phyloP scores from a whole-genome alignment of 2,797 vertebrate genomes.

The Typhlichthys eigenmanni region DNA sequence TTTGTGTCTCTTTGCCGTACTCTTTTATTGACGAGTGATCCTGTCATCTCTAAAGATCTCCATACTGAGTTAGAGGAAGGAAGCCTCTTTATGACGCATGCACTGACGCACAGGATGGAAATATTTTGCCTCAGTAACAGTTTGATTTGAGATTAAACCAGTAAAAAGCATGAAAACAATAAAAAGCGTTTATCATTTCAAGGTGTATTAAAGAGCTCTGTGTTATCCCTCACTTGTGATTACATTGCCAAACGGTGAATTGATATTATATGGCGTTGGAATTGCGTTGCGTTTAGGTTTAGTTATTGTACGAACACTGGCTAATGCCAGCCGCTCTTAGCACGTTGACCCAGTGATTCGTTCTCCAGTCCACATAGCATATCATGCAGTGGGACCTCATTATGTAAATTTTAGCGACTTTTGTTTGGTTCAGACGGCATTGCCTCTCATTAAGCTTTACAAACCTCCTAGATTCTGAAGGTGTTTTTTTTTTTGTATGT shows the following conservation, averaged over 20 bases:
- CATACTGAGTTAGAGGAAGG: conserved; percentile 33
- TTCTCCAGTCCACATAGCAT: conserved; percentile 38
- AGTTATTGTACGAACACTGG: conserved; percentile 27
- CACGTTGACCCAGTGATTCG: conserved; percentile 39
- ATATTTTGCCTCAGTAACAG: conserved; percentile 22
- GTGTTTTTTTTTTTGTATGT: conserved; percentile 7
- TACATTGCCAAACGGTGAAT: too few species aligned
- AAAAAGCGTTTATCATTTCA: conserved; percentile 47
- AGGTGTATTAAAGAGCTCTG: conserved; percentile 27
- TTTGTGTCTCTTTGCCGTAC: conserved; percentile 55
- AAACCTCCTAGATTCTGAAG: conserved; percentile 30
- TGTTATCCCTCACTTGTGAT: conserved; percentile 22
- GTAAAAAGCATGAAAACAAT: conserved; percentile 2
- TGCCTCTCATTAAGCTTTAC: conserved; percentile 58
- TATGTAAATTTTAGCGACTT: conserved; percentile 64
- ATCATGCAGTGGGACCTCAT: conserved; percentile 50
- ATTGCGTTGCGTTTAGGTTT: conserved; percentile 47
- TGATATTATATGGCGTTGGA: conserved; percentile 6
- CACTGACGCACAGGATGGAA: conserved; percentile 40
- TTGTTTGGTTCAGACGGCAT: conserved; percentile 54
- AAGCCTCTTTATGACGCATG: conserved; percentile 38
- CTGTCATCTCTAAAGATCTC: conserved; percentile 41
- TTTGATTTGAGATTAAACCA: conserved; percentile 44
- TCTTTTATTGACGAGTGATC: conserved; percentile 54
- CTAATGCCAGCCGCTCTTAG: conserved; percentile 44